phyloP scores from a whole-genome alignment of 2,888 invertebrate genomes.

The Gnatocerus cornutus region DNA sequence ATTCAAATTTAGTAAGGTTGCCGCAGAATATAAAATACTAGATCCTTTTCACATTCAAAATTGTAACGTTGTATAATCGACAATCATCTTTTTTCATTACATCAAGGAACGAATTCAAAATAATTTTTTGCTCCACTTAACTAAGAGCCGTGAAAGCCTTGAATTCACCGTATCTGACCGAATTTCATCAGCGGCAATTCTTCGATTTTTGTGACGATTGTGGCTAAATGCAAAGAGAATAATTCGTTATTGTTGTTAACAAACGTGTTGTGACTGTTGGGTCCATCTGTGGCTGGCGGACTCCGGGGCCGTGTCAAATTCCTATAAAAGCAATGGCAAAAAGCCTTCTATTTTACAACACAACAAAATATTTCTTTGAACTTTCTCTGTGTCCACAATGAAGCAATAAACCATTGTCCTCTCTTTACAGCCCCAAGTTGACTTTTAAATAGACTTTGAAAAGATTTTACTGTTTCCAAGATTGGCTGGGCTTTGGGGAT shows the following conservation, averaged over 20 bases:
- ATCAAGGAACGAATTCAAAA: slow-evolving; percentile 2
- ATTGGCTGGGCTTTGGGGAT: slow-evolving; percentile 52
- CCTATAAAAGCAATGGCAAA: no score
- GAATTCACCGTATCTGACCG: slow-evolving; percentile 33
- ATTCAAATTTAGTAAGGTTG: slow-evolving; percentile 22
- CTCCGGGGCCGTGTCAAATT: slow-evolving; percentile 44
- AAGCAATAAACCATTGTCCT: slow-evolving; percentile 57
- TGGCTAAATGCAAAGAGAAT: slow-evolving; percentile 28
- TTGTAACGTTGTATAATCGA: slow-evolving; percentile 2
- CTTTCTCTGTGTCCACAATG: slow-evolving; percentile 59
- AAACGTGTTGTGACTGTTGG: slow-evolving; percentile 47
- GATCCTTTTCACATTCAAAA: slow-evolving; percentile 7
- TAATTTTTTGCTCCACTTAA: slow-evolving; percentile 36
- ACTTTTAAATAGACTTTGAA: slow-evolving; percentile 56
- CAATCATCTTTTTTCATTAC: slow-evolving; percentile 1
- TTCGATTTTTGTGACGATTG: slow-evolving; percentile 28
- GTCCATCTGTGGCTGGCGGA: slow-evolving; percentile 42
- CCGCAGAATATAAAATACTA: background rate
- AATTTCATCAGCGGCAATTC: slow-evolving; percentile 34
- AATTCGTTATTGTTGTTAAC: slow-evolving; percentile 43
- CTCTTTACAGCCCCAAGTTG: slow-evolving; percentile 54
- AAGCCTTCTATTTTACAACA: slow-evolving; percentile 48
- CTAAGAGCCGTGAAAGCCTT: slow-evolving; percentile 18
- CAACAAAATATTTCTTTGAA: slow-evolving; percentile 56
- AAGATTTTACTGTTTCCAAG: slow-evolving; percentile 59